Evolutionary conservation across 2,113 vertebrate species (phyloP), one percentile per base, ranked within the genome.

Genomic region (Petroica traversi): DNA sequence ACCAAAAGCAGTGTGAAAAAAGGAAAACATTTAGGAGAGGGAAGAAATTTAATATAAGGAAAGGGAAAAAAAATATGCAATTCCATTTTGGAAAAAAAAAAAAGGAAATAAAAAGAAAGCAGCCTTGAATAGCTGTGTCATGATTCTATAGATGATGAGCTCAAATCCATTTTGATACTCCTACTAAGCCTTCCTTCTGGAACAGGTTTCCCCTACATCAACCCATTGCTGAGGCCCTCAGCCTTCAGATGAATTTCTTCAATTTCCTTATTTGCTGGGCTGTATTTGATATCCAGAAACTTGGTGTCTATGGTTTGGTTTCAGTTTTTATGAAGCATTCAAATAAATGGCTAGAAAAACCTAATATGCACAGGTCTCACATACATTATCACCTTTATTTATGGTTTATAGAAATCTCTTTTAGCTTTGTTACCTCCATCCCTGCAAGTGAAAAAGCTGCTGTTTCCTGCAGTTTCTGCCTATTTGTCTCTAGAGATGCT

Each of bases 101-200:
- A 24, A 23, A 1, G 0, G 2, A 4, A 33, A 12, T 2, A 3
- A 25, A 51, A 41, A 49, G 12, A 49, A 76, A 4, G 6, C 8
- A 36, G 6, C 11, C 26, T 72, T 34, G 19, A 88, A 41, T 52
- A 79, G 5, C 12, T 57, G 5, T 54, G 20, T 23, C 22, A 25
- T 14, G 12, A 28, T 49, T 71, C 34, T 1, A 51, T 33, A 31
- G 25, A 61, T 73, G 20, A 68, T 23, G 29, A 3, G 11, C 48
- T 75, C 6, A 12, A 22, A 43, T 68, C 9, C 1, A 12, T 29
- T 80, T 40, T 58, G 38, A 12, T 66, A 66, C n/a, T 86, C 19
- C 28, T 77, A 14, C 36, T n/a, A 49, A 61, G 13, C 19, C 14
- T 74, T 71, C 41, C 51, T 58, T 69, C 45, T 46, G 36, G 23